Conservation (phyloP, 2,113 vertebrate species). For the Dasyprocta punctata region DNA sequence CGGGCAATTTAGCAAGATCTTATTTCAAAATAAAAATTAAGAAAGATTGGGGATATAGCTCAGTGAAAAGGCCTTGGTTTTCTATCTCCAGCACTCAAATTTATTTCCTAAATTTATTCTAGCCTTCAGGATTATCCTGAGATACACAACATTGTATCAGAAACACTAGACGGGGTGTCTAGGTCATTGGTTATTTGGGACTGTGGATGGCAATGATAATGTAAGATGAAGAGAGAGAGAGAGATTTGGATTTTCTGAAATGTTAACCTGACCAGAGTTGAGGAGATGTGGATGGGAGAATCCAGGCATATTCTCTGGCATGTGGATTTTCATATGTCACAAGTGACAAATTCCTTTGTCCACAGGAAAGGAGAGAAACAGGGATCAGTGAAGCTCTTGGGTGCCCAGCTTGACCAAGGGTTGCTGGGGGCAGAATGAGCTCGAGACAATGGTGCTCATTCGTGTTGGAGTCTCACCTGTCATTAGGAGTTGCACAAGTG, state of each 20-base stretch:
- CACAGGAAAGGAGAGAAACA: background rate
- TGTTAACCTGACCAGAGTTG: background rate
- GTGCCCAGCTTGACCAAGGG: fast-evolving
- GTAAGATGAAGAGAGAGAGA: background rate
- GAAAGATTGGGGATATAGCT: background rate
- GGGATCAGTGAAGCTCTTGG: fast-evolving
- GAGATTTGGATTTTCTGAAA: background rate
- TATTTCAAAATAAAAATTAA: background rate
- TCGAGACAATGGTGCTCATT: background rate
- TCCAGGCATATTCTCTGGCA: background rate
- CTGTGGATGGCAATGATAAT: fast-evolving
- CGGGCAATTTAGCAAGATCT: background rate
- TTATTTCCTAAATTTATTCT: background rate
- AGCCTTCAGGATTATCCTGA: background rate
- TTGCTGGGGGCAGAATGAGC: background rate
- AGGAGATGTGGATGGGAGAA: background rate
- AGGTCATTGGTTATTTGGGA: background rate
- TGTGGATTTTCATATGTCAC: background rate
- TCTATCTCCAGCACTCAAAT: background rate
- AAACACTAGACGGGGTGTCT: background rate
- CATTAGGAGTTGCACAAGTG: background rate
- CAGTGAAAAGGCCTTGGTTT: background rate
- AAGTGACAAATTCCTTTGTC: background rate
- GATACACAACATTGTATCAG: background rate
- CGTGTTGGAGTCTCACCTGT: background rate